Base-by-base conservation (phyloP, 2,888 invertebrate species). In the Aphelenchoides bicaudatus region DNA sequence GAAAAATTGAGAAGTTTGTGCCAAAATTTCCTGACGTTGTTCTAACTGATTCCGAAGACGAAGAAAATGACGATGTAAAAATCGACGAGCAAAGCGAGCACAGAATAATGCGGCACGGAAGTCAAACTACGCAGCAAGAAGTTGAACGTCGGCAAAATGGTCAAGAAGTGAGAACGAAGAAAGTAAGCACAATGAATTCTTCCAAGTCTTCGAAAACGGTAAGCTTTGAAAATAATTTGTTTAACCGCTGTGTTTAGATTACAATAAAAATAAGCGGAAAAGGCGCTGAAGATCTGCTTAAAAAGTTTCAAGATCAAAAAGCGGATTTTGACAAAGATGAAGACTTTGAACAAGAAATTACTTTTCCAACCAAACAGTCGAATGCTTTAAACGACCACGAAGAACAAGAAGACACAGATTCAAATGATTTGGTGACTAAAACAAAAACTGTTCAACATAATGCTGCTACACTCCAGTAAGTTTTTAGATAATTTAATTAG, bases 31-130 rank as follows among this genome's bases (percentile, higher is more conserved):
- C 74, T 29, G 66, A 66, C 49, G 58, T 74, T 30, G 67, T 61
- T 27, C 51, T 50, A 21, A 67, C 64, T 5, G 72, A 75, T 49
- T 72, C 72, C 2, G 66, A 66, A 10, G 63, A 63, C 29, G 65
- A 65, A 6, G 74, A 74, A 50, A 72, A 72, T 13, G 66, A 62
- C n/a, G 72, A 63, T 30, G 62, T 74, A n/a, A 69, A 69, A 8
- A 71, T 72, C 23, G 70, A 71, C 50, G 73, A 74, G 48, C 65
- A 71, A 58, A 67, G 68, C 47, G 75, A 75, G 56, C 71, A 73
- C 48, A 51, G 75, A 34, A 70, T 66, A 19, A 73, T 75, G 60
- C 68, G 75, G 49, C 72, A 73, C 55, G 73, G 73, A 5, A 66
- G 70, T 46, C 50, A 67, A 66, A 68, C 72, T 6, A 68, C 70